Conservation (phyloP, 2,888 invertebrate species). For the Pasiphila rectangulata region DNA sequence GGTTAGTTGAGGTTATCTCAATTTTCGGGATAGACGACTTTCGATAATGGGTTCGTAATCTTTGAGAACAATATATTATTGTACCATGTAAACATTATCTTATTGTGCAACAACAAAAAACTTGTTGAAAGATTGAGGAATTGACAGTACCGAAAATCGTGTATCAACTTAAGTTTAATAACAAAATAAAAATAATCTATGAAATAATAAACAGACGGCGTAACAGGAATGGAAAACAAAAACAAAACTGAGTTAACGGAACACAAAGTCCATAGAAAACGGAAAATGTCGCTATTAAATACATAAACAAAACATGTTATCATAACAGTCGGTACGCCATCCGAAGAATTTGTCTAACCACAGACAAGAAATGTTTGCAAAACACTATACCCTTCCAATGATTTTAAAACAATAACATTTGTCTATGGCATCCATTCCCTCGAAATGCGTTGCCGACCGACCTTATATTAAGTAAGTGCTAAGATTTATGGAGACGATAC, state of each 20-base stretch:
- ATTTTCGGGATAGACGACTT: constrained; percentile 39
- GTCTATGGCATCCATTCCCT: constrained; percentile 42
- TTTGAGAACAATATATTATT: neutral
- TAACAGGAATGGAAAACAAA: constrained; percentile 34
- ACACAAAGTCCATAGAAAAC: constrained; percentile 59
- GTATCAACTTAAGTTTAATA: constrained; percentile 33
- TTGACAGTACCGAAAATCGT: constrained; percentile 34
- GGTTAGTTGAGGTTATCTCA: constrained; percentile 54
- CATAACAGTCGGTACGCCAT: constrained; percentile 71
- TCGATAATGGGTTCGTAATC: constrained; percentile 15
- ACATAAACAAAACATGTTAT: constrained; percentile 78
- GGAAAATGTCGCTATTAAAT: constrained; percentile 71
- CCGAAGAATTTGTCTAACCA: constrained; percentile 70
- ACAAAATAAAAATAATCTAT: constrained; percentile 23
- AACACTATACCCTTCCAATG: constrained; percentile 69
- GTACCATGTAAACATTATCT: neutral
- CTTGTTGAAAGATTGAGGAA: neutral
- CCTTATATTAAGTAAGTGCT: constrained; percentile 61
- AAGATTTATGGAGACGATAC: constrained; percentile 77
- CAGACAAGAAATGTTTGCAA: constrained; percentile 73
- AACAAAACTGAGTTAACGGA: constrained; percentile 57
- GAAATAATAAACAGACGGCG: constrained; percentile 18
- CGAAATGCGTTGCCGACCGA: constrained; percentile 56
- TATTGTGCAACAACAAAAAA: too few species aligned
- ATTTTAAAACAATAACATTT: constrained; percentile 67